Conservation (phyloP, 2,888 invertebrate species). For the Pseudanteris insignis region DNA sequence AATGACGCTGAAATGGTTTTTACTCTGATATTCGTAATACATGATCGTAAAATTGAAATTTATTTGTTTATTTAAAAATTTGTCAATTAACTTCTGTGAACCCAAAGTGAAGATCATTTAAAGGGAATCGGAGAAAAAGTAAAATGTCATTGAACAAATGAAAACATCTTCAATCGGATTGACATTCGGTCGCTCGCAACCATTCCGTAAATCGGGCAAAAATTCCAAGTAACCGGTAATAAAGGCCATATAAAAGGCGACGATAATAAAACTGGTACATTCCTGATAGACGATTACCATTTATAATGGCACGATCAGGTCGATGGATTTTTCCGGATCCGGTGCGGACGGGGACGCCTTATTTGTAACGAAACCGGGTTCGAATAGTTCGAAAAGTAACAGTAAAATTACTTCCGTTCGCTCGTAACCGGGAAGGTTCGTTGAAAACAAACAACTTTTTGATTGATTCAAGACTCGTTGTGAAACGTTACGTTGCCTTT, state of each 20-base stretch:
- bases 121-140: too few relatives aligned
- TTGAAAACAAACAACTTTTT: conserved; percentile 21
- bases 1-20: too few relatives aligned
- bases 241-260: not conserved
- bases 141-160: too few relatives aligned
- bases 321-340: conserved; percentile 26
- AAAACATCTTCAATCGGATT: too few relatives aligned
- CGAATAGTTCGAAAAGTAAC: conserved; percentile 20
- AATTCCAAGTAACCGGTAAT: too few relatives aligned
- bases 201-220: too few relatives aligned
- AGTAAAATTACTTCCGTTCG: conserved; percentile 26
- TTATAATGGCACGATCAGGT: not conserved
- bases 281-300: conserved; percentile 8
- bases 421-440: conserved; percentile 1
- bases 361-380: conserved; percentile 13
- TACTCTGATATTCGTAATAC: too few relatives aligned
- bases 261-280: conserved; percentile 1
- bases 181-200: too few relatives aligned
- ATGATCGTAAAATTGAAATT: too few relatives aligned
- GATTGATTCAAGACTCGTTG: conserved; percentile 23
- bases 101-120: too few relatives aligned
- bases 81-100: too few relatives aligned
- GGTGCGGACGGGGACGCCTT: conserved; percentile 16
- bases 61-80: too few relatives aligned
- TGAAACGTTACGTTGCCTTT: conserved; percentile 24